Conservation (phyloP, 2,113 vertebrate species). For the Otus sunia region DNA sequence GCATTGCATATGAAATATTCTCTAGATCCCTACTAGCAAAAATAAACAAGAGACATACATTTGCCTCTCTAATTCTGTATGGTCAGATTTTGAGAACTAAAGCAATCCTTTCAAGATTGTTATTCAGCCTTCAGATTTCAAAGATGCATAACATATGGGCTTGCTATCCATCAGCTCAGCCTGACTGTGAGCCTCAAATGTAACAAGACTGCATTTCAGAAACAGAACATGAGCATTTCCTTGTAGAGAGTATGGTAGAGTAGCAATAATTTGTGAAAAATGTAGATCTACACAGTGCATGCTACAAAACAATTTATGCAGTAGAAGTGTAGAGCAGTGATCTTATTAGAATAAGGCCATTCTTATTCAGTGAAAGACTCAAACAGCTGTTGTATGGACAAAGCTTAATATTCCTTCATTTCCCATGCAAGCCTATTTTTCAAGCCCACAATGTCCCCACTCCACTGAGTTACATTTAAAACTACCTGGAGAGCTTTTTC, state of each 20-base stretch:
- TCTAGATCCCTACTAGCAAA: background rate
- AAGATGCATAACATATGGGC: background rate
- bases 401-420: conserved; percentile 43
- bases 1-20: background rate
- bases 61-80: background rate
- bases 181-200: background rate
- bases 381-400: conserved; percentile 29
- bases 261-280: conserved; percentile 17
- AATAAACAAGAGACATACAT: background rate
- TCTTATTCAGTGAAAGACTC: conserved; percentile 24
- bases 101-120: background rate
- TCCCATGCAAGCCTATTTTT: conserved; percentile 43
- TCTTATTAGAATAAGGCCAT: conserved; percentile 17
- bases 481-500: conserved; percentile 62
- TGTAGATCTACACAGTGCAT: background rate
- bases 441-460: background rate
- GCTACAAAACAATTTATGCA: background rate
- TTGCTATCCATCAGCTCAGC: background rate
- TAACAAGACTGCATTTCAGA: background rate
- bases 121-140: conserved; percentile 37
- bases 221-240: background rate
- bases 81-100: conserved; percentile 4
- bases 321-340: background rate
- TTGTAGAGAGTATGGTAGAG: background rate
- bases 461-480: conserved; percentile 45